Base-by-base conservation (phyloP, 2,888 invertebrate species). In the Pristionchus fissidentatus region DNA sequence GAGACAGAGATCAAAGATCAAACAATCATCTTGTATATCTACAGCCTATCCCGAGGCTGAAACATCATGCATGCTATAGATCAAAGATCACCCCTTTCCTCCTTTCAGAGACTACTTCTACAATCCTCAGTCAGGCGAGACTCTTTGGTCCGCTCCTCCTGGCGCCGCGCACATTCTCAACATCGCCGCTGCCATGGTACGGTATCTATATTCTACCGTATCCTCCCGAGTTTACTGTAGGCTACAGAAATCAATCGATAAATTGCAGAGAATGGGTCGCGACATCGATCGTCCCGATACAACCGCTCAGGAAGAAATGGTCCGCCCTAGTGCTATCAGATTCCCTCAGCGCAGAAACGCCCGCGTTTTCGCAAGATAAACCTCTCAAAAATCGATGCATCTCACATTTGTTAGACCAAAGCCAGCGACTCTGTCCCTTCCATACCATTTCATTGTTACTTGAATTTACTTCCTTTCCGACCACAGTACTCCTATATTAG, bases 271-370 rank as follows among this genome's bases (percentile, higher is more conserved):
- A 49, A 29, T 77, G 32, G 75, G 49, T 15, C 75, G 49, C 10
- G 75, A 77, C 49, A 77, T 77, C n/a, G 75, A 77, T 46, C 75
- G 75, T 49, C 75, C 75, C 13, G 75, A 77, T 8, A 49, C 75
- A n/a, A 41, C 75, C 32, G 32, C 49, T 77, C 75, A 77, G n/a
- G 70, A 77, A 1, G 29, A 22, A 15, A 77, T 77, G 8, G 75
- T 32, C 5, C n/a, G 49, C 29, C 26, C 49, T 4, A 49, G 26
- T 26, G 75, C 46, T 32, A 32, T 77, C 49, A 19, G 75, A 77
- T 49, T 77, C 46, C 75, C 75, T 32, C 75, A 77, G 32, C 75
- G 75, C 49, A 77, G 75, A 77, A 77, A 77, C 49, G 75, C 75
- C 3, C 75, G 75, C 49, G 75, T 77, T 77, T 77, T 77, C 75